phyloP scores from a whole-genome alignment of 2,888 invertebrate species.

The Slavum lentiscoides region DNA sequence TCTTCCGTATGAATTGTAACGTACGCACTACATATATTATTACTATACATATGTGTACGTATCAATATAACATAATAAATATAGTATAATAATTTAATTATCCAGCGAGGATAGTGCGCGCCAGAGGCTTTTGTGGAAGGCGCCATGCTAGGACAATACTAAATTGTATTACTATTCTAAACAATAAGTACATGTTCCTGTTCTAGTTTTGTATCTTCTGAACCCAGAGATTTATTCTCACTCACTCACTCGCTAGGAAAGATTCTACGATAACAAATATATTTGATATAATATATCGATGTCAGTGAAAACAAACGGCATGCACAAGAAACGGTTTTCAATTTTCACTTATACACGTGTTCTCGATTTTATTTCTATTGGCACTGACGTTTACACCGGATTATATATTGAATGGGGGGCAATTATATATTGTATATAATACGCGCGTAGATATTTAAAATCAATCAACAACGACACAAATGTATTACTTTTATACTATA shows the following conservation, averaged over 20 bases:
- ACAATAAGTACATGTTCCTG: slow-evolving; percentile 39
- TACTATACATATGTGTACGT: neutral
- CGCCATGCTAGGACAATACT: slow-evolving; percentile 42
- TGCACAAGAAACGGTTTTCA: neutral
- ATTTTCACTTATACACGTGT: neutral
- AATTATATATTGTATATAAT: no score
- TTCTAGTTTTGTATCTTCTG: slow-evolving; percentile 34
- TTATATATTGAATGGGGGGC: no score
- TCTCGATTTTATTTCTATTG: neutral
- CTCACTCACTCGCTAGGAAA: neutral
- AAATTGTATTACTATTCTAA: slow-evolving; percentile 35
- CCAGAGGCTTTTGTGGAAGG: slow-evolving; percentile 32
- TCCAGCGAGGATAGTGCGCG: slow-evolving; percentile 22
- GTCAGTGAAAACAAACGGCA: neutral
- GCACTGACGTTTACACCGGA: no score
- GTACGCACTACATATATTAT: neutral
- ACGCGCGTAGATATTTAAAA: no score
- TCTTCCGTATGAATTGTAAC: slow-evolving; percentile 5
- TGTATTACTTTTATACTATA: no score
- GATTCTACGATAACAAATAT: neutral
- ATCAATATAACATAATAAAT: slow-evolving; percentile 7
- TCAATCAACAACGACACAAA: no score
- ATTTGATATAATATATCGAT: neutral
- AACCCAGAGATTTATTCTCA: neutral
- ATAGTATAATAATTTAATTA: slow-evolving; percentile 41